Conservation (phyloP, 2,797 vertebrate genomes). For the Hoplostethus atlanticus region DNA sequence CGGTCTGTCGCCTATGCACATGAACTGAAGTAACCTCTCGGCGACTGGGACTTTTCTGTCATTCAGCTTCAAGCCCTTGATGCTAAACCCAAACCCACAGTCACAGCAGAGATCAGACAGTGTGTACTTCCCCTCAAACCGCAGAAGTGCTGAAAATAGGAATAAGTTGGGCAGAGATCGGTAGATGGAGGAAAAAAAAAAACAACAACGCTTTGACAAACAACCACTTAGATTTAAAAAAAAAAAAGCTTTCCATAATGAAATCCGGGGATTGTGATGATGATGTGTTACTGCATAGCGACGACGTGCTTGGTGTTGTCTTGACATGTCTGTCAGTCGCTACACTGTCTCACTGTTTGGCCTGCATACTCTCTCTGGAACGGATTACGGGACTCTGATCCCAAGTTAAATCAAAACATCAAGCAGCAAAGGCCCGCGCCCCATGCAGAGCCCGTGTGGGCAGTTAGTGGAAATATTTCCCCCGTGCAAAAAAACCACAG, state of each 20-base stretch:
- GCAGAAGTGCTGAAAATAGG: conserved; percentile 63
- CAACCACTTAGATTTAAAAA: conserved; percentile 22
- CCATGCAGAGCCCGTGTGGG: conserved; percentile 69
- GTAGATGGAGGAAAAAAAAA: conserved; percentile 28
- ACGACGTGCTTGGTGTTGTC: conserved; percentile 68
- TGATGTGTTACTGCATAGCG: conserved; percentile 61
- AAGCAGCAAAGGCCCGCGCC: conserved; percentile 56
- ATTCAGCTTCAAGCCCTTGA: conserved; percentile 41
- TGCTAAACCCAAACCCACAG: conserved; percentile 68
- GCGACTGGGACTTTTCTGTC: conserved; percentile 43
- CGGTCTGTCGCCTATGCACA: not conserved
- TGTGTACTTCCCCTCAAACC: conserved; percentile 72
- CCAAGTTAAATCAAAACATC: conserved; percentile 73
- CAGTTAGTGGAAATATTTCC: conserved; percentile 71
- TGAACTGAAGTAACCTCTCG: conserved; percentile 46
- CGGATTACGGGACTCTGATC: conserved; percentile 57
- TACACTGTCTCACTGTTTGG: conserved; percentile 56
- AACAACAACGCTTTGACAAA: conserved; percentile 28
- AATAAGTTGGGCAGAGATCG: conserved; percentile 24
- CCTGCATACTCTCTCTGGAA: conserved; percentile 61
- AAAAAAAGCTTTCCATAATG: conserved; percentile 52
- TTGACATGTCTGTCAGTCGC: conserved; percentile 75
- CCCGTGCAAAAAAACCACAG: conserved; percentile 30
- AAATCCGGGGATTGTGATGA: conserved; percentile 56
- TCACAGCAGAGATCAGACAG: conserved; percentile 66